Conservation (phyloP, 2,113 vertebrate species). For the Charina bottae region DNA sequence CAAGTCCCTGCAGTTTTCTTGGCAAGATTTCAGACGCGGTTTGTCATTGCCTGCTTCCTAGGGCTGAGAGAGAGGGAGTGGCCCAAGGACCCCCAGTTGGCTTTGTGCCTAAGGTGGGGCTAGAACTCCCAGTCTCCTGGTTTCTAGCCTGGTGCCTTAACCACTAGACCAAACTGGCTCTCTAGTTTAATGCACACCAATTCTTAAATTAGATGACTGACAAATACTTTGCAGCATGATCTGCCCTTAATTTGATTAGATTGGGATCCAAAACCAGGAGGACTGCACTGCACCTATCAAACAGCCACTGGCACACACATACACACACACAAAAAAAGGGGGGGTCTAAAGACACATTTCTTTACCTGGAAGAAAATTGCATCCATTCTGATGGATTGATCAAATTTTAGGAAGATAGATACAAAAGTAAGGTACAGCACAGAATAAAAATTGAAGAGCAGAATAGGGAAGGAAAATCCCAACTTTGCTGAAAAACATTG, state of each 20-base stretch:
- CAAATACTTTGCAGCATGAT: neutral
- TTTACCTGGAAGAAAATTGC: too few species aligned
- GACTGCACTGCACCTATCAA: neutral
- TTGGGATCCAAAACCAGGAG: neutral
- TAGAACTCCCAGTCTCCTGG: neutral
- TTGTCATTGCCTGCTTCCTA: neutral
- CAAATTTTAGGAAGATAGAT: too few species aligned
- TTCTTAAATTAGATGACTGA: neutral
- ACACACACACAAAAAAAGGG: too few species aligned
- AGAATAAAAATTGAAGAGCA: neutral
- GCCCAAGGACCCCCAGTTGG: neutral
- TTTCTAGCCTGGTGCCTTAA: neutral
- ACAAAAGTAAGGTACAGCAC: neutral
- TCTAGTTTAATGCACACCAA: neutral
- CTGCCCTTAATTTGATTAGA: neutral
- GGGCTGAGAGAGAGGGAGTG: neutral
- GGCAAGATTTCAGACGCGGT: neutral
- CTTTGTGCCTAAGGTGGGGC: neutral
- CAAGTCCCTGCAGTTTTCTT: neutral
- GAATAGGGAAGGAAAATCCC: neutral
- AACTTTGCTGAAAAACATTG: neutral
- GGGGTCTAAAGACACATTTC: too few species aligned
- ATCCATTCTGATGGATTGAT: too few species aligned
- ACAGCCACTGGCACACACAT: too few species aligned
- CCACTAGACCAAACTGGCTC: neutral